These are phyloP conservation scores for Drosophila grimshawi DNA, from an alignment of 1,140 invertebrate genomes.

Conservation along the genomic window DNA sequence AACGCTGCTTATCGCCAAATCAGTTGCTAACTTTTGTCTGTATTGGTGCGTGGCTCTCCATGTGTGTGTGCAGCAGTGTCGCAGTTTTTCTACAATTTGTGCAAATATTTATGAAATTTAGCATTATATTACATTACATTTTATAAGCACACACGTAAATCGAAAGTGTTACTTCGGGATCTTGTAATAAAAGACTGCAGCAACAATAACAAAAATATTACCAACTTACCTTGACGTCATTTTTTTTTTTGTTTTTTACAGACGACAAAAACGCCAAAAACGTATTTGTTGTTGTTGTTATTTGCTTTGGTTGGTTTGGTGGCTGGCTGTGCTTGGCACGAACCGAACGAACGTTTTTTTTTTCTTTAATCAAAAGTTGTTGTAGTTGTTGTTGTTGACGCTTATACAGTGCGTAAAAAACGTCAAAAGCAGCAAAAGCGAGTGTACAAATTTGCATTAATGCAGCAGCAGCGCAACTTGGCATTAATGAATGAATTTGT, in stretches of 20 bases:
- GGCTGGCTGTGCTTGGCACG: slow-evolving; percentile 75
- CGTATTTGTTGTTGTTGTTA: slow-evolving; percentile 43
- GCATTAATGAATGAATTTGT: slow-evolving; percentile 72
- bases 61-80: slow-evolving; percentile 12
- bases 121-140: slow-evolving; percentile 41
- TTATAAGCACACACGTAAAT: slow-evolving; percentile 44
- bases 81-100: slow-evolving; percentile 53
- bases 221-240: slow-evolving; percentile 79
- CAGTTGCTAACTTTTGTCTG: slow-evolving; percentile 42
- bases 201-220: slow-evolving; percentile 31
- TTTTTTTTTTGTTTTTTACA: slow-evolving; percentile 61
- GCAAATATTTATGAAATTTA: slow-evolving; percentile 60
- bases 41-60: slow-evolving; percentile 23
- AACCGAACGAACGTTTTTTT: slow-evolving; percentile 49
- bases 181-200: slow-evolving; percentile 63
- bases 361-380: slow-evolving; percentile 56
- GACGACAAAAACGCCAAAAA: slow-evolving; percentile 63
- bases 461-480: slow-evolving; percentile 56
- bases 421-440: slow-evolving; percentile 34
- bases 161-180: slow-evolving; percentile 70
- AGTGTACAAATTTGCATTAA: slow-evolving; percentile 77
- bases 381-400: slow-evolving; percentile 19
- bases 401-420: slow-evolving; percentile 67
- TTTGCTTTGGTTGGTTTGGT: slow-evolving; percentile 47
- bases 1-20: slow-evolving; percentile 74